Percentiles rank a stretch among this genome's conserved stretches.
Evolutionary conservation across 2,797 vertebrate genomes (phyloP).

Genomic region (Phalloptychus januarius): DNA sequence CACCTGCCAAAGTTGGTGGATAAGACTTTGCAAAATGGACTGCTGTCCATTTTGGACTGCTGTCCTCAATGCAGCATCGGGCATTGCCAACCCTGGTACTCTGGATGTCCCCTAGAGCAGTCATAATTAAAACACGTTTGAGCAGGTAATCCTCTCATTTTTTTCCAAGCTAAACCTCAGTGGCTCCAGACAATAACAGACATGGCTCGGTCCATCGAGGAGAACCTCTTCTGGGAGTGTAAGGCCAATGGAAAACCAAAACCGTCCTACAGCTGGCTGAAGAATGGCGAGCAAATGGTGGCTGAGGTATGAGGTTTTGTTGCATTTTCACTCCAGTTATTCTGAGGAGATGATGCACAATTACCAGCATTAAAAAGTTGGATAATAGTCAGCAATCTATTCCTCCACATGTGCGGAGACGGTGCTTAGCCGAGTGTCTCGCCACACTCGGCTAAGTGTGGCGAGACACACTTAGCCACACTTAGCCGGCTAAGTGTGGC

Average conservation of each 20-base stretch:
- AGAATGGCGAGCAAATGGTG: slow-evolving; percentile 85
- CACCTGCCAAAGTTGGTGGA: background rate
- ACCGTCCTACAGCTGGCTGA: slow-evolving; percentile 93
- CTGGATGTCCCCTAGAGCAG: slow-evolving; percentile 28
- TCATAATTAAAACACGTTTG: slow-evolving; percentile 57
- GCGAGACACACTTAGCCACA: too few relatives aligned
- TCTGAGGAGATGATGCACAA: background rate
- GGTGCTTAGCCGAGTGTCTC: background rate
- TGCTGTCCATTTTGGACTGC: slow-evolving; percentile 30
- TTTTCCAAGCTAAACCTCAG: slow-evolving; percentile 88
- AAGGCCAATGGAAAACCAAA: slow-evolving; percentile 93
- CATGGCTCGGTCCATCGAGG: slow-evolving; percentile 85
- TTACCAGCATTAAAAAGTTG: background rate
- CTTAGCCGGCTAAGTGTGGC: too few relatives aligned
- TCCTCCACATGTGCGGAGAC: background rate
- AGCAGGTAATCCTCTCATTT: slow-evolving; percentile 63
- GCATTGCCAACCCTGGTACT: slow-evolving; percentile 28
- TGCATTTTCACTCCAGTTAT: background rate
- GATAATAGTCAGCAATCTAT: background rate
- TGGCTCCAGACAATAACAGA: slow-evolving; percentile 91
- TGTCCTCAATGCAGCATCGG: slow-evolving; percentile 12
- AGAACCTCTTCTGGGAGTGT: slow-evolving; percentile 91
- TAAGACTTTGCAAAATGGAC: background rate
- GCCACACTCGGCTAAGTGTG: too few relatives aligned
- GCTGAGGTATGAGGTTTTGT: slow-evolving; percentile 81